Base-by-base conservation (phyloP, 1,140 invertebrate species). In the Anadara kagoshimensis region DNA sequence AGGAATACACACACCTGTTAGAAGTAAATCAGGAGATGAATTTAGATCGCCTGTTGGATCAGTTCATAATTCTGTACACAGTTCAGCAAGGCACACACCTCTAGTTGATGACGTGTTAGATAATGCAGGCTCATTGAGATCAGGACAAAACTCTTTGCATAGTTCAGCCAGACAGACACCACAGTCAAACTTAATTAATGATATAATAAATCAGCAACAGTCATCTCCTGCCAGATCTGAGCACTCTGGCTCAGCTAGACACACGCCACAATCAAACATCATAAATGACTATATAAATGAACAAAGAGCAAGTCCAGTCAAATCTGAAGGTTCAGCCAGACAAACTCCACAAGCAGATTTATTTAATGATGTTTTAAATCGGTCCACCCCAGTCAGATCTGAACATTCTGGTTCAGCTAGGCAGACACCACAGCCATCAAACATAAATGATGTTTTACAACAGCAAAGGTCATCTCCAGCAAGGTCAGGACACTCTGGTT, bases 371-470 rank as follows among this genome's bases (percentile, higher is more conserved):
- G 29, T 54, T 56, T 36, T 36, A 36, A 36, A 36, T 36, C 29
- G 29, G 29, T 36, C 29, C 24, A 66, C 65, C 24, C 45, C 75
- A 11, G 54, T 47, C 1, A 74, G 69, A 49, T 75, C 75, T 16
- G 22, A 29, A 36, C 29, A 36, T 36, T 36, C 29, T 53, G 53
- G 74, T 14, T 79, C 78, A 14, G 68, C 70, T 16, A 69, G 75
- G 44, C 70, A 74, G 18, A 78, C 78, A 43, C 79, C 81, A 0
- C 29, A 44, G 1, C 29, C 49, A 36, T 57, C 47, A 29, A 43
- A 69, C 45, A 65, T 75, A n/a, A 63, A 66, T 8, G 79, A 81
- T 73, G 71, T 73, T 29, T 12, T 73, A 26, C 62, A 73, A 22
- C 73, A 73, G 41, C 56, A 58, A 44, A 26, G 14, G 36, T 10